Base-by-base conservation (phyloP, 2,888 invertebrate species). In the Terebella lapidaria region DNA sequence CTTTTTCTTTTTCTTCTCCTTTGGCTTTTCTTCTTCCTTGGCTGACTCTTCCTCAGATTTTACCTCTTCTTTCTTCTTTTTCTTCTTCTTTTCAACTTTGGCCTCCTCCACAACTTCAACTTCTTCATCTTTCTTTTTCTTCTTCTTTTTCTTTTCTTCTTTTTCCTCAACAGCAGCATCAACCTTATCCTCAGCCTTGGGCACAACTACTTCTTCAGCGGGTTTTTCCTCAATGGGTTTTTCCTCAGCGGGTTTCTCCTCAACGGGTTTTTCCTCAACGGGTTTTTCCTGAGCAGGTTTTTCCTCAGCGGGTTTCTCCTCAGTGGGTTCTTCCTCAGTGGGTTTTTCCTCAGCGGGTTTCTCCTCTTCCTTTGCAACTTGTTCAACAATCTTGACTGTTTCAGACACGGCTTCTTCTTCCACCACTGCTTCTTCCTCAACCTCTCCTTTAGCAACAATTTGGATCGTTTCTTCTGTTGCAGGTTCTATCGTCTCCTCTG, bases 71-170 rank as follows among this genome's bases (percentile, higher is more conserved):
- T 27, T 53, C 28, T 53, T 27, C 10, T 53, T 20, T 27, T 53
- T 53, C 27, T 53, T 53, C 5, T 5, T 10, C 26, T 49, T 22
- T 49, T 49, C 22, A 5, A 24, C 49, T n/a, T 10, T 24, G 5
- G 10, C 49, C 49, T 49, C 49, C 22, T 10, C 18, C 22, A 24
- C 5, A 5, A n/a, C 22, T 24, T 49, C 49, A 5, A 20, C 49
- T 22, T n/a, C 49, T 49, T 15, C 5, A 5, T n/a, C 24, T n/a
- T 49, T 24, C 22, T 49, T 22, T 5, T 49, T 22, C 49, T 49
- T 49, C 24, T 49, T 49, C 49, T 49, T 49, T 22, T 49, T 49
- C 49, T 49, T 49, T n/a, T 49, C 49, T 49, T 49, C 22, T 22
- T 49, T 49, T 22, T 15, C 5, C 49, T 49, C 18, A 35, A 15